Base-by-base conservation (phyloP, 2,888 invertebrate genomes). In the Brachyptera risi region DNA sequence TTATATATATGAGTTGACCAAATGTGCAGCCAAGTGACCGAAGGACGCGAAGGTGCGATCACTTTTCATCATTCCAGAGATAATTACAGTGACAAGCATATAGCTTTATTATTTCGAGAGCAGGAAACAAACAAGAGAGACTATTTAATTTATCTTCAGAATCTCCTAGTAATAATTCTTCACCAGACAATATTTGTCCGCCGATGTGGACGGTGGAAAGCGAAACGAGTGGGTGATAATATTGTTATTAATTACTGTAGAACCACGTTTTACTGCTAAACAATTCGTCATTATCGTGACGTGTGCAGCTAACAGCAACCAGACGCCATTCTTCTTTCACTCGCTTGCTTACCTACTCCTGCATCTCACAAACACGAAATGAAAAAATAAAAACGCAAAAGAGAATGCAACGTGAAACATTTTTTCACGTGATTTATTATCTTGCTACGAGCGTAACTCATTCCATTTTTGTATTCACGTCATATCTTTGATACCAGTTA, bases 221-320 rank as follows among this genome's bases (percentile, higher is more conserved):
- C 47, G 31, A 54, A 54, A 5, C 17, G 35, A 54, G 54, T 54
- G 54, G 54, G 54, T 54, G 35, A 35, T 54, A 35, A 54, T 37
- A 40, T n/a, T 40, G 23, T 51, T 31, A 51, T 51, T 51, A 17
- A 51, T 27, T 51, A 19, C 31, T 31, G 13, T 9, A 51, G 35
- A 13, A 37, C 37, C 54, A 54, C 54, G 54, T 35, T 54, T 54
- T 54, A 7, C 17, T 23, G 37, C 35, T 7, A 21, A 54, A 23
- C 54, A 37, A 54, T 54, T 19, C 35, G 9, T 54, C 54, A 54
- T 54, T 37, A 13, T 44, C 31, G 11, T 23, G 24, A 24, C 2
- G 5, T 24, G 24, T 47, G 24, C 47, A 47, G 47, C 24, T 47
- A 24, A n/a, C n/a, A n/a, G n/a, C n/a, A n/a, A n/a, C n/a, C n/a